Evolutionary conservation across 2,113 vertebrate genomes (phyloP).

Genomic region (Barbus barbus): DNA sequence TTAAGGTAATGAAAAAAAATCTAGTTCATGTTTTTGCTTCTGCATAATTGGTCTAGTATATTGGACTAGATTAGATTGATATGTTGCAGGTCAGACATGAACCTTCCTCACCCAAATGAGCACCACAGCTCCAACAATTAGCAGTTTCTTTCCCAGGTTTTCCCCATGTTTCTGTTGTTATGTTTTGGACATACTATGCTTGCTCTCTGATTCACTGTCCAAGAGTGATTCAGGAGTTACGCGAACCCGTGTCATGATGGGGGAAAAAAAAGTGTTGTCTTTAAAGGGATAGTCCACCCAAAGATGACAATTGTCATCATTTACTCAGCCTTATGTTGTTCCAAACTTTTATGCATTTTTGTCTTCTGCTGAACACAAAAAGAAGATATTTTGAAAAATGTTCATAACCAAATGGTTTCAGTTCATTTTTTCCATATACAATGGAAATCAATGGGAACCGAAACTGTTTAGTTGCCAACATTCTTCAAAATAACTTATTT

Average conservation of each 20-base stretch:
- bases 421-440: too few relatives aligned
- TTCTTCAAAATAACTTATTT: background rate
- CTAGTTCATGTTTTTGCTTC: background rate
- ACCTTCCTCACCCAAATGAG: background rate
- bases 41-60: background rate
- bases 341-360: background rate
- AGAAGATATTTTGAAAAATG: too few relatives aligned
- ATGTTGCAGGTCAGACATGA: background rate
- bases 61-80: background rate
- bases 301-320: background rate
- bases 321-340: background rate
- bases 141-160: background rate
- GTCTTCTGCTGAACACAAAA: background rate
- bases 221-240: conserved; percentile 12
- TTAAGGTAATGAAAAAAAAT: too few relatives aligned
- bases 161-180: background rate
- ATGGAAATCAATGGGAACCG: too few relatives aligned
- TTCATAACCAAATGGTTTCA: too few relatives aligned
- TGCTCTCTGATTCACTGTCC: background rate
- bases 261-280: background rate
- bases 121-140: background rate
- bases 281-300: background rate
- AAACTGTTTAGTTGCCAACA: background rate
- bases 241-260: background rate
- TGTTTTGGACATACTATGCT: background rate